phyloP scores from a whole-genome alignment of 2,888 invertebrate genomes.

The Dendrolimus pini region DNA sequence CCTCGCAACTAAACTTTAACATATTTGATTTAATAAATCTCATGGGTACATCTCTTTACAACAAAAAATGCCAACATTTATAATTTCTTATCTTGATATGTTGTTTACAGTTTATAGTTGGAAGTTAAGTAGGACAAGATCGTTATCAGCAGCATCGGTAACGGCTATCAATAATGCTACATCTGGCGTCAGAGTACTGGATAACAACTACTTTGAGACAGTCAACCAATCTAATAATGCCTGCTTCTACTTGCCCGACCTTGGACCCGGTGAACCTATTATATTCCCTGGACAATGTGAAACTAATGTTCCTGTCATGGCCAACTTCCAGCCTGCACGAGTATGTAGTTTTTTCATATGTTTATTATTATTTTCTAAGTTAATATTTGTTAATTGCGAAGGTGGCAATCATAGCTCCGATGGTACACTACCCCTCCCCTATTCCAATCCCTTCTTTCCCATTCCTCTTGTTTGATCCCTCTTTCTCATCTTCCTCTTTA shows the following conservation, averaged over 20 bases:
- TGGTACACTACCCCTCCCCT: no score
- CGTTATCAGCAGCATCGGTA: constrained; percentile 22
- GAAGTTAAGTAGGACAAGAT: constrained; percentile 45
- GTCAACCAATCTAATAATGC: constrained; percentile 33
- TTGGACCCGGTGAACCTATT: constrained; percentile 29
- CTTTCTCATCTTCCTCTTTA: no score
- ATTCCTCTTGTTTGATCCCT: no score
- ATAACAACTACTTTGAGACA: constrained; percentile 34
- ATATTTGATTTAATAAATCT: no score
- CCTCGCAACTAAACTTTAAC: no score
- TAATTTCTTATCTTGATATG: not conserved
- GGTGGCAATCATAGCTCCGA: no score
- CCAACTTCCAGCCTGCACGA: constrained; percentile 29
- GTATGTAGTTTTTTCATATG: constrained; percentile 21
- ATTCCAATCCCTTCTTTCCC: no score
- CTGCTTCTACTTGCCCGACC: constrained; percentile 46
- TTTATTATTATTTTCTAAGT: no score
- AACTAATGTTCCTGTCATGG: constrained; percentile 27
- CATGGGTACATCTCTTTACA: no score
- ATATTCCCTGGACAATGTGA: constrained; percentile 45
- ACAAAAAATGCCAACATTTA: not conserved
- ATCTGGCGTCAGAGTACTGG: constrained; percentile 27
- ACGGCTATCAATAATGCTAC: constrained; percentile 32
- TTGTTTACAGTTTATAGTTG: constrained; percentile 43
- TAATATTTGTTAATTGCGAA: no score